Evolutionary conservation across 2,113 vertebrate species (phyloP), one percentile per base, ranked within the genome.

Genomic region (Anhinga rufa): DNA sequence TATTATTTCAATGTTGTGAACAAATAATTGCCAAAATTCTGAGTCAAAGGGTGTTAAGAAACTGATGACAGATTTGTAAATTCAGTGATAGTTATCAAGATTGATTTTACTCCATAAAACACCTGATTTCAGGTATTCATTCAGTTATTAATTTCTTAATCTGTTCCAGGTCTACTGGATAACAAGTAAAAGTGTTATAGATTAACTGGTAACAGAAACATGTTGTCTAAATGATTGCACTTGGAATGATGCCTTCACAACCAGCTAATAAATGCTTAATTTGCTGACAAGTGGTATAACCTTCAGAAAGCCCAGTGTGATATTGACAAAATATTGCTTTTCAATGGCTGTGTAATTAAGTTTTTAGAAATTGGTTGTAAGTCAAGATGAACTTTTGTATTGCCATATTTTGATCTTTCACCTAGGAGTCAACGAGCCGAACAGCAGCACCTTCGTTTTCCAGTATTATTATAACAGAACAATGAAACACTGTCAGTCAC

Each of bases 321-420:
- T 68, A 83, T 17, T 44, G 94, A 86, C 36, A 95, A 97, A 97
- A 74, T 92, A 90, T 82, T 69, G 19, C 31, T 92, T 97, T 97
- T 95, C 93, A 97, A 95, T 96, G 93, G 51, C 42, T 96, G 44
- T 68, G 70, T 85, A 96, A 89, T 91, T 31, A 91, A n/a, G 16
- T 22, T 79, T 97, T 66, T 25, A 86, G 34, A 77, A 86, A 70
- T 82, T 81, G 46, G 91, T 92, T 95, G 40, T 77, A 86, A 83
- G 66, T 64, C 66, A 57, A 93, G 61, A 90, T 51, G 95, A 95
- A 83, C 14, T 52, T 86, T 65, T 54, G 7, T 70, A 25, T 75
- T 88, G 68, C 40, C 14, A 38, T 40, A 58, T 75, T 72, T 60
- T 66, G 13, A 7, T 77, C 4, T 55, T 74, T 54, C 42, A 32